phyloP scores from a whole-genome alignment of 2,888 invertebrate genomes.

The Clusia tigrina region DNA sequence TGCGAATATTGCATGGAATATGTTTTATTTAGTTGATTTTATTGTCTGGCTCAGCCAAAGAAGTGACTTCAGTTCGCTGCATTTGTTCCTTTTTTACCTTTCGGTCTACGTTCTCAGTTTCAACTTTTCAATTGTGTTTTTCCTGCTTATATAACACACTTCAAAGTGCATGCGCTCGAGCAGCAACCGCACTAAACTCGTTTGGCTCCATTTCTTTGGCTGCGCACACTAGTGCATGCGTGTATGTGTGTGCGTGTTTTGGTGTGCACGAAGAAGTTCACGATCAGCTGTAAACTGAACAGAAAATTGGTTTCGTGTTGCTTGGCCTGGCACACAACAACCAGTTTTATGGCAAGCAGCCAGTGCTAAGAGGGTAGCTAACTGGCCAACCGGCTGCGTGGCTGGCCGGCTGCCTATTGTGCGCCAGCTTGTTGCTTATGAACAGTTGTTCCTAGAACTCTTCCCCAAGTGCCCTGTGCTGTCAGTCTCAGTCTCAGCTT shows the following conservation, averaged over 20 bases:
- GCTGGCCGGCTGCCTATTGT: neutral
- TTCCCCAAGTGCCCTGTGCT: neutral
- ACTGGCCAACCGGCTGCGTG: too few species aligned
- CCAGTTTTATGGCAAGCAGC: neutral
- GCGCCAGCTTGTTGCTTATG: neutral
- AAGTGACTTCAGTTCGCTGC: neutral
- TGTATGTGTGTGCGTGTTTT: too few species aligned
- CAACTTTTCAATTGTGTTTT: slow-evolving; percentile 1
- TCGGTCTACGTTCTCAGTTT: neutral
- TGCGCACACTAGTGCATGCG: slow-evolving; percentile 37
- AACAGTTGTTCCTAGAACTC: slow-evolving; percentile 1
- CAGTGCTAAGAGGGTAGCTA: too few species aligned
- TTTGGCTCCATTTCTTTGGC: slow-evolving; percentile 47
- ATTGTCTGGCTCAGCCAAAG: neutral
- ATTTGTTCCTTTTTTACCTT: neutral
- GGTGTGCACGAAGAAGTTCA: slow-evolving; percentile 56
- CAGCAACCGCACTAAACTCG: slow-evolving; percentile 3
- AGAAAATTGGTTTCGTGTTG: slow-evolving; percentile 51
- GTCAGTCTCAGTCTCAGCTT: neutral
- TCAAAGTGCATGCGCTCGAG: neutral
- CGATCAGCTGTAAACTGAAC: slow-evolving; percentile 56
- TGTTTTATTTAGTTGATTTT: neutral
- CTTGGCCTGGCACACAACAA: slow-evolving; percentile 30
- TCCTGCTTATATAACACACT: neutral
- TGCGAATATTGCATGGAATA: too few species aligned